Evolutionary conservation across 2,888 invertebrate species (phyloP).

Genomic region (Ochropleura plecta): DNA sequence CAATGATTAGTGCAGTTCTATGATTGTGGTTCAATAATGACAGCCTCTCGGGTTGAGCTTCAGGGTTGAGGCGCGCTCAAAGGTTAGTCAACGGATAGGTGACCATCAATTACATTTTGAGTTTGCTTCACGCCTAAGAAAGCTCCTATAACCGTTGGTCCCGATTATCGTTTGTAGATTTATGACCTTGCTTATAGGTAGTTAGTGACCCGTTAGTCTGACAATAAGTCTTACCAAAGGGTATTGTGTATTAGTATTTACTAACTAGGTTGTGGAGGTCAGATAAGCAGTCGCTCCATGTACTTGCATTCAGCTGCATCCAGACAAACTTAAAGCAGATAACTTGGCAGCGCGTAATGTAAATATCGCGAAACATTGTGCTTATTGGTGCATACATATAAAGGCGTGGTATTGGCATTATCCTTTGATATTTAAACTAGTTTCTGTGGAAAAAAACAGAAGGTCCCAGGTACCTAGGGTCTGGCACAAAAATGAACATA

Average conservation of each 20-base stretch:
- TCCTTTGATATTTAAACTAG: background rate
- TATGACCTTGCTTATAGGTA: background rate
- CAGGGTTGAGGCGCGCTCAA: background rate
- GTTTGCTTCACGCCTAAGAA: background rate
- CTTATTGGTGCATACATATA: background rate
- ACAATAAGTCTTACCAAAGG: background rate
- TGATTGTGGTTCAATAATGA: background rate
- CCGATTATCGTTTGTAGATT: background rate
- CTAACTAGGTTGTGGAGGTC: background rate
- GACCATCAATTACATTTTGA: background rate
- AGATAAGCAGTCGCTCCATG: background rate
- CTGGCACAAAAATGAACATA: background rate
- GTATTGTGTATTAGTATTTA: background rate
- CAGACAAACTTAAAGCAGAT: background rate
- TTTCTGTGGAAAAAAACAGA: background rate
- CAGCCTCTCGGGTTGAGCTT: background rate
- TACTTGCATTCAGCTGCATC: background rate
- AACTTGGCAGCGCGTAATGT: background rate
- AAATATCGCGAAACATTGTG: background rate
- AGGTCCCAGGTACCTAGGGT: background rate
- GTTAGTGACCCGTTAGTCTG: background rate
- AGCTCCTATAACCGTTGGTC: background rate
- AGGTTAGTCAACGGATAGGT: background rate
- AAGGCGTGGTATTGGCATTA: background rate
- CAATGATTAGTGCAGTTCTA: conserved; percentile 1